phyloP scores from a whole-genome alignment of 2,888 invertebrate genomes.

The Sarcophaga rosellei region DNA sequence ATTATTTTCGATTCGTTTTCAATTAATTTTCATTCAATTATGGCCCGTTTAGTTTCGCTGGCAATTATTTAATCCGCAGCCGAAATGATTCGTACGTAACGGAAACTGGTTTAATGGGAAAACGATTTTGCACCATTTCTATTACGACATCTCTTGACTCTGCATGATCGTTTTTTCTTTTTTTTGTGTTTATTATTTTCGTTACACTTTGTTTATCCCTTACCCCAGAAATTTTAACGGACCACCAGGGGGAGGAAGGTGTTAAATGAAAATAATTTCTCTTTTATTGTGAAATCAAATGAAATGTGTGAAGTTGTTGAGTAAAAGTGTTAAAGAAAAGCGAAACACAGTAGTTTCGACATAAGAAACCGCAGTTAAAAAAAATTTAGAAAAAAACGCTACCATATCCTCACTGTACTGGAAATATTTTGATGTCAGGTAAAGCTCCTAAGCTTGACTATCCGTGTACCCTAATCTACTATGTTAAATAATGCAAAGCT shows the following conservation, averaged over 20 bases:
- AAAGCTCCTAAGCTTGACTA: too few relatives aligned
- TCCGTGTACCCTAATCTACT: too few relatives aligned
- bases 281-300: conserved; percentile 63
- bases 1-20: not conserved
- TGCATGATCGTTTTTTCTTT: not conserved
- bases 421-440: too few relatives aligned
- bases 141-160: conserved; percentile 56
- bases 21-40: not conserved
- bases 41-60: not conserved
- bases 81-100: not conserved
- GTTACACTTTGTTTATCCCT: conserved; percentile 5
- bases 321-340: conserved; percentile 36
- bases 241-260: conserved; percentile 32
- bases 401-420: too few relatives aligned
- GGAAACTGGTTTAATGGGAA: conserved; percentile 57
- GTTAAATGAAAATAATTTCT: conserved; percentile 61
- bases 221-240: too few relatives aligned
- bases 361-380: conserved; percentile 6
- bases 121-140: conserved; percentile 61
- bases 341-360: too few relatives aligned
- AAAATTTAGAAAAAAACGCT: not conserved
- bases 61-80: conserved; percentile 21
- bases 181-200: conserved; percentile 17
- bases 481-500: too few relatives aligned
- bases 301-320: conserved; percentile 61